phyloP scores from a whole-genome alignment of 2,113 vertebrate genomes.

The Lophotis ruficrista region DNA sequence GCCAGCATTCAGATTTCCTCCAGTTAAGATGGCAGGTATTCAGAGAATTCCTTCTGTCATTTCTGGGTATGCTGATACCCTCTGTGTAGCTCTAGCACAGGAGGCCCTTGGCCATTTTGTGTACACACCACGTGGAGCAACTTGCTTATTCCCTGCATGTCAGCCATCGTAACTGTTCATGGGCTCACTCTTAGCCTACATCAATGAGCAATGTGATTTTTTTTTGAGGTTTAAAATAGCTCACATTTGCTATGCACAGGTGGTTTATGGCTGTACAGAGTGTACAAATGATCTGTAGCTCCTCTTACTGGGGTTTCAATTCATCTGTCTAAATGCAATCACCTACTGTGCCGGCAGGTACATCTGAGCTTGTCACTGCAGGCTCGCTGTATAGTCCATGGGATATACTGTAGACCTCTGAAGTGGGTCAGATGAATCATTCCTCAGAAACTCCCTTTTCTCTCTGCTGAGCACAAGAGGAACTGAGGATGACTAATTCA shows the following conservation, averaged over 20 bases:
- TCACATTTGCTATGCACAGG: not conserved
- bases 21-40: not conserved
- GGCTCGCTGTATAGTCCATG: not conserved
- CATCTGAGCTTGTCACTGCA: not conserved
- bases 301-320: not conserved
- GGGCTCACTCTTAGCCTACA: not conserved
- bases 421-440: conserved; percentile 46
- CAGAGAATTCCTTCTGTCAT: not conserved
- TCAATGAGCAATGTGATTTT: not conserved
- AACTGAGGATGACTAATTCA: not conserved
- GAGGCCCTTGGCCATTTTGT: not conserved
- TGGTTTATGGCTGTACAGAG: not conserved
- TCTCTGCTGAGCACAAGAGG: not conserved
- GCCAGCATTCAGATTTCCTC: not conserved
- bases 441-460: not conserved
- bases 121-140: fast-evolving
- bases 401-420: not conserved
- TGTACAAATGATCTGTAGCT: not conserved
- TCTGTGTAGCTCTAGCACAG: not conserved
- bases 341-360: not conserved
- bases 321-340: not conserved
- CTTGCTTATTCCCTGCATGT: not conserved
- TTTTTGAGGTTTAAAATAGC: conserved; percentile 35
- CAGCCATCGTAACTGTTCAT: fast-evolving
- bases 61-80: not conserved